Percentiles rank a stretch among this genome's conserved stretches.
Conservation (phyloP, 64 coral and sea anemone species). For the Stichodactyla helianthus region DNA sequence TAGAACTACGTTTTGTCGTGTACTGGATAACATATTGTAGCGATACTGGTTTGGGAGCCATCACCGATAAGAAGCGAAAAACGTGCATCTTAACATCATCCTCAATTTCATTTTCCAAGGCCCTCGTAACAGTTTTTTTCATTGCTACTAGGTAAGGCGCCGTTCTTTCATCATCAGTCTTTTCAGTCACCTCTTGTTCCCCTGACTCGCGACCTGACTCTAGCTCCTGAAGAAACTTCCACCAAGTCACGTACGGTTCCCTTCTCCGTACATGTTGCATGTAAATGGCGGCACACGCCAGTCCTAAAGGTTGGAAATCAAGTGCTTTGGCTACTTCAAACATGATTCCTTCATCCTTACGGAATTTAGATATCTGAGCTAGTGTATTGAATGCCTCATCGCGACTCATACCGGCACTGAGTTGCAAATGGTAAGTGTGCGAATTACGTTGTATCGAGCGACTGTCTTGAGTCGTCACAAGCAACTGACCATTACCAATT, state of each 20-base stretch:
- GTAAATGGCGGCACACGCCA: constrained; percentile 22
- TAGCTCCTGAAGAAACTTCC: not conserved
- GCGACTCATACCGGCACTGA: constrained; percentile 8
- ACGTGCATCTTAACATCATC: not conserved
- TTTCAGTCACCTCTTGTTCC: not conserved
- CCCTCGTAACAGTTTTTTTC: not conserved
- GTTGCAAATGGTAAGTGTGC: not conserved
- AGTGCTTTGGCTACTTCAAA: constrained; percentile 18
- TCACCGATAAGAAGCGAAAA: constrained; percentile 6
- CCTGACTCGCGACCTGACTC: not conserved
- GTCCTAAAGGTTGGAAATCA: constrained; percentile 10
- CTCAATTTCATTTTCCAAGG: not conserved
- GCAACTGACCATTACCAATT: constrained; percentile 27
- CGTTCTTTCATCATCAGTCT: not conserved
- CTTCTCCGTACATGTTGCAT: not conserved
- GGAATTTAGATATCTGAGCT: not conserved
- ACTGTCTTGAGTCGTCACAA: constrained; percentile 33
- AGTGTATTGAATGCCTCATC: not conserved
- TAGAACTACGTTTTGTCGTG: not conserved
- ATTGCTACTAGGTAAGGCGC: constrained; percentile 1
- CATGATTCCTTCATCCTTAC: not conserved
- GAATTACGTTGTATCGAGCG: not conserved
- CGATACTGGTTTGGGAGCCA: not conserved
- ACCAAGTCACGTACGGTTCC: not conserved
- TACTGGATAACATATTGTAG: constrained; percentile 13